Conservation (phyloP, 2,888 invertebrate genomes). For the Lathronympha strigana region DNA sequence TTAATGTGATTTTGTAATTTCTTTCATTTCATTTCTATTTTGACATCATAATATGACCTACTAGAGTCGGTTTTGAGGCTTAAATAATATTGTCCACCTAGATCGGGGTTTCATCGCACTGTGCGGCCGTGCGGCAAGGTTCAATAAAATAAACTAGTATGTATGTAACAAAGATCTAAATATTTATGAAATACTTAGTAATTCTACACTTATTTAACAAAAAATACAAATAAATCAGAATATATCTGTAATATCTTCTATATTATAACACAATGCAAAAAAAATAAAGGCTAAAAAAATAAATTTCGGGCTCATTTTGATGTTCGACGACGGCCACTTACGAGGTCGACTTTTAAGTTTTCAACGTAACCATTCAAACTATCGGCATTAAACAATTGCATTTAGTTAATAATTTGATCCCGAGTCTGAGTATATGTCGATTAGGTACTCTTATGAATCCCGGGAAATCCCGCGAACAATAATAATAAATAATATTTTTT, state of each 20-base stretch:
- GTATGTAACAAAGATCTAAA: no score
- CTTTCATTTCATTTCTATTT: constrained; percentile 13
- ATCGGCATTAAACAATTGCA: background rate
- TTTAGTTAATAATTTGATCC: background rate
- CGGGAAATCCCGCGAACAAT: background rate
- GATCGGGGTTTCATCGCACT: constrained; percentile 19
- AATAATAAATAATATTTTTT: background rate
- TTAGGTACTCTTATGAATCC: background rate
- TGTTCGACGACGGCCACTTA: no score
- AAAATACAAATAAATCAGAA: constrained; percentile 6
- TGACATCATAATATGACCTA: constrained; percentile 12
- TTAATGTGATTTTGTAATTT: constrained; percentile 21
- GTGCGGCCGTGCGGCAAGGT: background rate
- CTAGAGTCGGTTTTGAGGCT: constrained; percentile 15
- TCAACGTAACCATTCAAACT: background rate
- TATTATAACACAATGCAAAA: no score
- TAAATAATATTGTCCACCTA: constrained; percentile 25
- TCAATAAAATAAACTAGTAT: no score
- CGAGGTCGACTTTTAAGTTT: no score
- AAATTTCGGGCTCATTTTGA: no score
- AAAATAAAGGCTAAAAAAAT: no score
- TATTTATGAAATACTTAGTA: constrained; percentile 6
- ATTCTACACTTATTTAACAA: constrained; percentile 4
- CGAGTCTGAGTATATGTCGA: background rate
- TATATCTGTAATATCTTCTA: background rate